Conservation (phyloP, 2,888 invertebrate genomes). For the Acronicta psi region DNA sequence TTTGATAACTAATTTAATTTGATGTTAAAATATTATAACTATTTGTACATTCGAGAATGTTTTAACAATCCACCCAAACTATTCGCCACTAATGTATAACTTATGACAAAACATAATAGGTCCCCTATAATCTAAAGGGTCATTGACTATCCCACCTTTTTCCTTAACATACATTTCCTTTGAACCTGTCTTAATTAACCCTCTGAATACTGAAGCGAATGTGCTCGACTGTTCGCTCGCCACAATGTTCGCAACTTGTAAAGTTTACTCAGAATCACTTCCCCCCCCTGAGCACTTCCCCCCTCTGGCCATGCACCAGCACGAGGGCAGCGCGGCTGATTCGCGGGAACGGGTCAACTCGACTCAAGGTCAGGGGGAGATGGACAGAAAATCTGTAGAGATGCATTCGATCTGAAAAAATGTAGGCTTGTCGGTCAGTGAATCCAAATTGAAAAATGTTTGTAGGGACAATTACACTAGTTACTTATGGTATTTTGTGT, state of each 20-base stretch:
- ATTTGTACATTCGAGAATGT: no score
- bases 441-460: no score
- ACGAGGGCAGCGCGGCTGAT: conserved; percentile 67
- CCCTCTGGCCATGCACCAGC: conserved; percentile 32
- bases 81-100: no score
- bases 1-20: no score
- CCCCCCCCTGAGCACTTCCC: conserved; percentile 13
- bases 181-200: conserved; percentile 36
- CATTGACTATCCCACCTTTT: conserved; percentile 19
- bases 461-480: no score
- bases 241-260: conserved; percentile 50
- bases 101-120: no score
- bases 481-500: no score
- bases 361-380: conserved; percentile 82
- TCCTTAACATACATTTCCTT: conserved; percentile 21
- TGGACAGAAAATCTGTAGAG: conserved; percentile 69
- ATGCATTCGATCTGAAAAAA: background rate
- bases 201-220: conserved; percentile 24
- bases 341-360: conserved; percentile 85
- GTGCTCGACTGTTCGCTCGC: conserved; percentile 14
- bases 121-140: background rate
- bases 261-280: conserved; percentile 56
- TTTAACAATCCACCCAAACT: no score
- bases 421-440: conserved; percentile 27
- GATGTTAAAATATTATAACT: no score